Base-by-base conservation (phyloP, 1,140 invertebrate species). In the Theocolax elegans region DNA sequence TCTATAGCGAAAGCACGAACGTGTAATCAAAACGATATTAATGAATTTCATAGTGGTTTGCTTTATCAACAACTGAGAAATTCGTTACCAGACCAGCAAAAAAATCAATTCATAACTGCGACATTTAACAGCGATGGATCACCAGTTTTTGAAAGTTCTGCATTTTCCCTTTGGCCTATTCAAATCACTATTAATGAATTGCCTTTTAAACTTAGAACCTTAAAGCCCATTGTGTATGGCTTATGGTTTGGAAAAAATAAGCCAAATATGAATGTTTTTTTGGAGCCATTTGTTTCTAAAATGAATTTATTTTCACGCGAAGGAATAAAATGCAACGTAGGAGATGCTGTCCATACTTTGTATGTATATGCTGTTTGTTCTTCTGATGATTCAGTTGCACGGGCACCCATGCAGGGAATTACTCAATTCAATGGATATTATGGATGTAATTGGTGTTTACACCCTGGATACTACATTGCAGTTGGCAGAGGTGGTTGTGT, bases 91-190 rank as follows among this genome's bases (percentile, higher is more conserved):
- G n/a, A 35, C 15, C 21, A 56, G 10, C 25, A 65, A 48, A 67
- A 25, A 67, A 19, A 70, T 19, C 6, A n/a, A 2, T 74, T 56
- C 23, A 42, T 40, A 7, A 64, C 70, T 17, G 15, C 48, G 1
- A 62, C 15, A 8, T 74, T n/a, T n/a, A n/a, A n/a, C n/a, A n/a
- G n/a, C n/a, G n/a, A n/a, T n/a, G n/a, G n/a, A n/a, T n/a, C n/a
- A 10, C 67, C 56, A 12, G 12, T 64, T 29, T 73, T 74, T 44
- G 42, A 66, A 48, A 72, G 63, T 40, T 69, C 62, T 12, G 48
- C 23, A 12, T 59, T 40, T 53, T 70, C 66, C 7, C 46, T 70
- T 35, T 72, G 62, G 62, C 73, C 70, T 46, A 62, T 72, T 54
- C 63, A 72, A 29, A 17, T 74, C 9, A 42, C n/a, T n/a, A n/a